Evolutionary conservation across 2,888 invertebrate genomes (phyloP).

Genomic region (Papilio gigon): DNA sequence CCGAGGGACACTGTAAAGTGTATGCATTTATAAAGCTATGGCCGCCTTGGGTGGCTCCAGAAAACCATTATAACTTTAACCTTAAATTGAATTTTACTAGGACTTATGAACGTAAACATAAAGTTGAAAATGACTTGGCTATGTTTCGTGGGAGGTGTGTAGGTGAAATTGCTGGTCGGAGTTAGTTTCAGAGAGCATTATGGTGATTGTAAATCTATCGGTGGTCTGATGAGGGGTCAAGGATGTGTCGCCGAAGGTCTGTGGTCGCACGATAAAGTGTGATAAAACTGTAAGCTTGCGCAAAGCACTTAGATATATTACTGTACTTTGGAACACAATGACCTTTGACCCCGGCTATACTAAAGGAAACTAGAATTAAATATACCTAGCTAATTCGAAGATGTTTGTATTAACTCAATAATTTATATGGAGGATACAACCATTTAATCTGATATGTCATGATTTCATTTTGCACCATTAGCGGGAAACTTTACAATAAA

Average conservation of each 20-base stretch:
- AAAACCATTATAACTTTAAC: conserved; percentile 39
- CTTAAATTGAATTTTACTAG: conserved; percentile 34
- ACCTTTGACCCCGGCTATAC: conserved; percentile 1
- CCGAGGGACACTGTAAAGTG: conserved; percentile 76
- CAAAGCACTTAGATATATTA: conserved; percentile 30
- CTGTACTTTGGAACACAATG: conserved; percentile 9
- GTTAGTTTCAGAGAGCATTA: conserved; percentile 74
- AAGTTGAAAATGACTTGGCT: conserved; percentile 33
- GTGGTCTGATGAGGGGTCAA: conserved; percentile 70
- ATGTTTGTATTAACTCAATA: not conserved
- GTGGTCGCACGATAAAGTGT: conserved; percentile 41
- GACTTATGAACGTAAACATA: conserved; percentile 28
- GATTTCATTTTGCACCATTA: not conserved
- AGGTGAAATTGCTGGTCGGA: conserved; percentile 48
- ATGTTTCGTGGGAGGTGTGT: conserved; percentile 7
- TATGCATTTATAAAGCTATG: conserved; percentile 72
- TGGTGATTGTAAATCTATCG: conserved; percentile 74
- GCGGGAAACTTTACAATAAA: too few species aligned
- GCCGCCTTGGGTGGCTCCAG: conserved; percentile 71
- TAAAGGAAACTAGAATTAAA: conserved; percentile 11
- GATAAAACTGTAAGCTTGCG: conserved; percentile 43
- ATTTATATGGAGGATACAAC: not conserved
- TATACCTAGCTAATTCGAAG: conserved; percentile 7
- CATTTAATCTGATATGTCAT: not conserved
- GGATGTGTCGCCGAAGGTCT: conserved; percentile 52